Percentiles rank a stretch among this genome's conserved stretches.
These are phyloP conservation scores for Podiceps cristatus DNA, from an alignment of 2,113 vertebrate species.

Conservation along the genomic window DNA sequence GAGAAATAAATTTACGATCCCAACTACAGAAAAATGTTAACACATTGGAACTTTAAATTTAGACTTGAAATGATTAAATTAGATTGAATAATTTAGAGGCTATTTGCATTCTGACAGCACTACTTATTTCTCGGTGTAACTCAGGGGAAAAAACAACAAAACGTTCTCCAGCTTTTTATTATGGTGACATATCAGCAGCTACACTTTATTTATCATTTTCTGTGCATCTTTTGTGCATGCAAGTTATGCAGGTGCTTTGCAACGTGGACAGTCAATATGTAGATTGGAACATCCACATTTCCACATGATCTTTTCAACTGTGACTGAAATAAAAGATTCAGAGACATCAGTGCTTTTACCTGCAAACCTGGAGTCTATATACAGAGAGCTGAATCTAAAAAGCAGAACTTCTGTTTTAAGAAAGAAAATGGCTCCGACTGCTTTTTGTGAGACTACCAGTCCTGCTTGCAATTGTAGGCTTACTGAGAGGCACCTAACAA, in stretches of 20 bases:
- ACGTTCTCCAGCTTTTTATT: neutral
- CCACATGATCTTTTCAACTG: neutral
- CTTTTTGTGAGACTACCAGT: neutral
- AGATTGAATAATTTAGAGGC: neutral
- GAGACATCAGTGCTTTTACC: neutral
- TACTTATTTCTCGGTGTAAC: neutral
- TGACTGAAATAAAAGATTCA: neutral
- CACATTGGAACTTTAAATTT: neutral
- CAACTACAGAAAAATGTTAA: neutral
- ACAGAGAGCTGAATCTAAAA: neutral
- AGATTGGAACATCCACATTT: accelerated
- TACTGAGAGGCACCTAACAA: neutral
- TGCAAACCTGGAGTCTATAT: neutral
- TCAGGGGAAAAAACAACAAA: neutral
- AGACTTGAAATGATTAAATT: neutral
- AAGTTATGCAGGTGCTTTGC: neutral
- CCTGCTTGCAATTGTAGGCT: neutral
- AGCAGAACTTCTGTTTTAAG: neutral
- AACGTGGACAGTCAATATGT: neutral
- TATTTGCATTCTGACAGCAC: neutral
- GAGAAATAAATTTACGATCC: neutral
- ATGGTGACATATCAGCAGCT: neutral
- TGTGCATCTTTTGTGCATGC: neutral
- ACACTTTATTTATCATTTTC: neutral
- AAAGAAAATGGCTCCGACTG: neutral